phyloP scores from a whole-genome alignment of 1,140 invertebrate species.

The Calliphora vicina region DNA sequence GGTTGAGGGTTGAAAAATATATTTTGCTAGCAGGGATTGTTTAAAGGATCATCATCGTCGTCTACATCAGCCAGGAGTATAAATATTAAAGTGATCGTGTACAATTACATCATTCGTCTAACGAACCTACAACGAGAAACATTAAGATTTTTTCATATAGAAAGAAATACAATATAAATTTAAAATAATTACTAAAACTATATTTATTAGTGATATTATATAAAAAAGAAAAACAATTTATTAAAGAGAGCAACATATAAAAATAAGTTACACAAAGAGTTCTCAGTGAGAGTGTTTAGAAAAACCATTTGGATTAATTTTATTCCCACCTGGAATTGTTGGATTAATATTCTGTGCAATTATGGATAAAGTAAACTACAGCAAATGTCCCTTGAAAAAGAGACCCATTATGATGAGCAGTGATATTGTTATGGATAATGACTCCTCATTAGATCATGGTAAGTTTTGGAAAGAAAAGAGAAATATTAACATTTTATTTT shows the following conservation, averaged over 20 bases:
- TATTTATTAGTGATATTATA: not conserved
- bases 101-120: conserved; percentile 59
- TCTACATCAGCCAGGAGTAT: conserved; percentile 36
- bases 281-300: not conserved
- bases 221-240: not conserved
- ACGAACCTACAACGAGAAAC: conserved; percentile 53
- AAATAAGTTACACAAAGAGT: not conserved
- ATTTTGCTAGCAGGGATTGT: conserved; percentile 34
- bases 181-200: not conserved
- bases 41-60: not conserved
- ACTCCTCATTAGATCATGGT: conserved; percentile 53
- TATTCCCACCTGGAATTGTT: not conserved
- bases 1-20: conserved; percentile 29
- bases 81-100: conserved; percentile 57
- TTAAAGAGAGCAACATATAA: not conserved
- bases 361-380: conserved; percentile 64
- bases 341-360: not conserved
- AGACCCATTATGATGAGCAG: conserved; percentile 75
- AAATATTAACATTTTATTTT: not conserved
- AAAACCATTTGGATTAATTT: not conserved
- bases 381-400: conserved; percentile 88
- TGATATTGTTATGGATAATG: conserved; percentile 44
- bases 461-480: conserved; percentile 34
- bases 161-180: not conserved
- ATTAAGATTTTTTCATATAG: conserved; percentile 24